phyloP scores from a whole-genome alignment of 1,140 invertebrate genomes.

The Homalodisca vitripennis region DNA sequence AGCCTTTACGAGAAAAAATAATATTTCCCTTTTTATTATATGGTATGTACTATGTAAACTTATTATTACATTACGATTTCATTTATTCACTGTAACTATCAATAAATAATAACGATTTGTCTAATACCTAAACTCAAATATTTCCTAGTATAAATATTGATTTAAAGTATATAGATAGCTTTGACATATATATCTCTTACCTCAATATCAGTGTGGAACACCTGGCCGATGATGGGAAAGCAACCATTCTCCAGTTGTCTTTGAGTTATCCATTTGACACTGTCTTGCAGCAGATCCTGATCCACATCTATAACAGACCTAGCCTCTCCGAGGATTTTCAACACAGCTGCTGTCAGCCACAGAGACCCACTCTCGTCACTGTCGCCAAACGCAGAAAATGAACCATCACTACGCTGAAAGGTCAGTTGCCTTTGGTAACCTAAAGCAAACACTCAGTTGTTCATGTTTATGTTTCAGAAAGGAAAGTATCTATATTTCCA shows the following conservation, averaged over 20 bases:
- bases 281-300: conserved; percentile 58
- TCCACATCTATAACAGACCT: conserved; percentile 59
- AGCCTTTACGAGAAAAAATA: too few species aligned
- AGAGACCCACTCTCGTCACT: conserved; percentile 63
- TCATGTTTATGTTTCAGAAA: background rate
- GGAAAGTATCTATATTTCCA: too few species aligned
- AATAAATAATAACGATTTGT: too few species aligned
- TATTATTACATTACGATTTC: too few species aligned
- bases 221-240: conserved; percentile 70
- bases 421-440: conserved; percentile 75
- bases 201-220: conserved; percentile 75
- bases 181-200: conserved; percentile 52
- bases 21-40: too few species aligned
- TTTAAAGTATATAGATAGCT: too few species aligned
- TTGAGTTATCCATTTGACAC: conserved; percentile 68
- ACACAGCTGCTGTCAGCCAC: conserved; percentile 82
- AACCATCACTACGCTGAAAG: conserved; percentile 71
- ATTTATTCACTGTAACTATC: too few species aligned
- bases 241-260: conserved; percentile 76
- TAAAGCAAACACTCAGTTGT: conserved; percentile 41
- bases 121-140: too few species aligned
- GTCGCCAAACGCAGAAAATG: conserved; percentile 78
- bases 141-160: too few species aligned
- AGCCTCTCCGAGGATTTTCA: conserved; percentile 69
- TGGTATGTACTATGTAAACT: too few species aligned